Evolutionary conservation across 1,140 invertebrate genomes (phyloP), one percentile per base, ranked within the genome.

Genomic region (Drosophila busckii): DNA sequence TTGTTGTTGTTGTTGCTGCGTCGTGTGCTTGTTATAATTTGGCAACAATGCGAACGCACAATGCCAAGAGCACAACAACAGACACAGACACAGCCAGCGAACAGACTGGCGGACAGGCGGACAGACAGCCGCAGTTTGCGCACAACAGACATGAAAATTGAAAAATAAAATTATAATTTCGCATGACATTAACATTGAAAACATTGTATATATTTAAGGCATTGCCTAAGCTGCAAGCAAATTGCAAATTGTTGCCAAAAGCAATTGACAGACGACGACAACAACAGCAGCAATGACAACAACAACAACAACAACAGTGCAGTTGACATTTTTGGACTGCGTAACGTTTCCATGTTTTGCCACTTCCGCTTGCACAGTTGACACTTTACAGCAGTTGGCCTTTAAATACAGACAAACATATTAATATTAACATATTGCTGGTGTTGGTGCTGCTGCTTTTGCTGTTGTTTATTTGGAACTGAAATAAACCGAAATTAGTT

Each of bases 161-260:
- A 55, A 62, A 54, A 67, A 58, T 56, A 73, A 31, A 44, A n/a
- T n/a, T 13, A 54, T 22, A 62, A 44, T 35, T 82, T 82, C 70
- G 75, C 69, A 52, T 82, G 75, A 75, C 76, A 82, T 75, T 82
- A 70, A 82, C 75, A 82, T 82, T 82, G 75, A 35, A 44, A 41
- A 50, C 52, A n/a, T n/a, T n/a, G n/a, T 25, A 54, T 22, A 49
- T 53, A 29, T 58, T 37, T 28, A 44, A 44, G 46, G 31, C 65
- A 49, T 59, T 75, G 61, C 68, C 70, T 73, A 59, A 61, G 28
- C 50, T 73, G 48, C 53, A 53, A 54, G 28, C 29, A 42, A 20
- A 13, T 19, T 26, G 10, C 26, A 53, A 25, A 44, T 10, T 44
- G 48, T 34, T 28, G 44, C 23, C 25, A 22, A 38, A n/a, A 49